Evolutionary conservation across 1,140 invertebrate genomes (phyloP).

Genomic region (Calycopis cecrops): DNA sequence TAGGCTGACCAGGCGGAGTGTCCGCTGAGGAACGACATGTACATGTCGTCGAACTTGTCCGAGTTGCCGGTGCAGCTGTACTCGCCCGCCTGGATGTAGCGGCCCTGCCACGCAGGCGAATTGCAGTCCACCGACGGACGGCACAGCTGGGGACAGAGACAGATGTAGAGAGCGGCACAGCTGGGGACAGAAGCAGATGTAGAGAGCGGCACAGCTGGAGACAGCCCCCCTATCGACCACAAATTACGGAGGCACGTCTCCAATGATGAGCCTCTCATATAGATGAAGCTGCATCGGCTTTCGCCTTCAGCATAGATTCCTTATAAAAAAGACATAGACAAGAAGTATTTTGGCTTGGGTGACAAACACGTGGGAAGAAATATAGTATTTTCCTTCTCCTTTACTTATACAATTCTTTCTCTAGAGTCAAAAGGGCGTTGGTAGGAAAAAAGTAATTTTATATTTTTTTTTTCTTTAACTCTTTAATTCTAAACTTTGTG

Average conservation of each 20-base stretch:
- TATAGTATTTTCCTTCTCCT: too few relatives aligned
- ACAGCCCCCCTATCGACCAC: too few relatives aligned
- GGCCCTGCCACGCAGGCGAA: conserved; percentile 36
- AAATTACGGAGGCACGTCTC: too few relatives aligned
- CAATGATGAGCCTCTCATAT: too few relatives aligned
- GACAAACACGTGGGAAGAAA: neutral
- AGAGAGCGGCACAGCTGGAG: conserved; percentile 42
- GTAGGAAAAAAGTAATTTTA: too few relatives aligned
- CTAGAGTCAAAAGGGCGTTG: too few relatives aligned
- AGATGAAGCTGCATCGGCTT: too few relatives aligned
- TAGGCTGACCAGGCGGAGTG: conserved; percentile 83
- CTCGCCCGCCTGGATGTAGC: conserved; percentile 48
- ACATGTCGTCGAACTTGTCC: conserved; percentile 43
- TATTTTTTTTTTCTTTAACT: too few relatives aligned
- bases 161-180: conserved; percentile 33
- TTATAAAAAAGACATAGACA: too few relatives aligned
- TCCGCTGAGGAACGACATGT: conserved; percentile 83
- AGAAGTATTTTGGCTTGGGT: neutral
- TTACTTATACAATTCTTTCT: too few relatives aligned
- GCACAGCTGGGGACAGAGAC: conserved; percentile 40
- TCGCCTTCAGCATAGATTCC: too few relatives aligned
- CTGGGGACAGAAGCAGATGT: conserved; percentile 28
- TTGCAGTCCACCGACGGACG: conserved; percentile 53
- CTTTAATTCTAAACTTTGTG: too few relatives aligned
- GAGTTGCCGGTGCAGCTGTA: conserved; percentile 41